phyloP scores from a whole-genome alignment of 1,140 invertebrate genomes.

The Heliconius melpomene region DNA sequence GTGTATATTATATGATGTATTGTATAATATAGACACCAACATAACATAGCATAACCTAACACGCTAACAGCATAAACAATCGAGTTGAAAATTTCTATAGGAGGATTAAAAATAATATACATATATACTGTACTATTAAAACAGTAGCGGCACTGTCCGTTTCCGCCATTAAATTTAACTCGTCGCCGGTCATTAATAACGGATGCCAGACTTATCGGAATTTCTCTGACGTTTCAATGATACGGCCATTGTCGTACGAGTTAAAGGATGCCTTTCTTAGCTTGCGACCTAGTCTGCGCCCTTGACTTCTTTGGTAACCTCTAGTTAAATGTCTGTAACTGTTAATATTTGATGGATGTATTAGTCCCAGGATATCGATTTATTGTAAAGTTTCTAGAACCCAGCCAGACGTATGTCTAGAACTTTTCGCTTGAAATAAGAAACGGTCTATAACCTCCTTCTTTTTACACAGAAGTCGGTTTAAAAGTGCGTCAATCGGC shows the following conservation, averaged over 20 bases:
- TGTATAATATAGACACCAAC: no score
- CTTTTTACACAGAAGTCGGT: no score
- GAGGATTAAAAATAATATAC: not conserved
- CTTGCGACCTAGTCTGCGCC: not conserved
- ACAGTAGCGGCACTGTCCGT: constrained; percentile 18
- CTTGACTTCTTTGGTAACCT: not conserved
- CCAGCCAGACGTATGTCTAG: no score
- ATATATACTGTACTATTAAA: not conserved
- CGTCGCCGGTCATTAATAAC: constrained; percentile 28
- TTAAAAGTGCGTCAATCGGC: no score
- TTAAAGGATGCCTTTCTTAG: not conserved
- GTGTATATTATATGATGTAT: no score
- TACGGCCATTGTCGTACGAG: constrained; percentile 14
- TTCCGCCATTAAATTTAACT: constrained; percentile 31
- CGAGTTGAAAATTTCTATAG: not conserved
- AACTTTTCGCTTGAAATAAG: no score
- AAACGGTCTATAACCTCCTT: no score
- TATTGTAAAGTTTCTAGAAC: no score
- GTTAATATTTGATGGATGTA: no score
- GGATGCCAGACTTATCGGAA: constrained; percentile 23
- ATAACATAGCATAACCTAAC: not conserved
- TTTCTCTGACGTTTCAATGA: constrained; percentile 26
- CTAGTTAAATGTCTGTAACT: not conserved
- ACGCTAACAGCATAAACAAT: not conserved
- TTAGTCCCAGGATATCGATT: no score